phyloP scores from a whole-genome alignment of 2,888 invertebrate species.

The Drosophila tanythrix region DNA sequence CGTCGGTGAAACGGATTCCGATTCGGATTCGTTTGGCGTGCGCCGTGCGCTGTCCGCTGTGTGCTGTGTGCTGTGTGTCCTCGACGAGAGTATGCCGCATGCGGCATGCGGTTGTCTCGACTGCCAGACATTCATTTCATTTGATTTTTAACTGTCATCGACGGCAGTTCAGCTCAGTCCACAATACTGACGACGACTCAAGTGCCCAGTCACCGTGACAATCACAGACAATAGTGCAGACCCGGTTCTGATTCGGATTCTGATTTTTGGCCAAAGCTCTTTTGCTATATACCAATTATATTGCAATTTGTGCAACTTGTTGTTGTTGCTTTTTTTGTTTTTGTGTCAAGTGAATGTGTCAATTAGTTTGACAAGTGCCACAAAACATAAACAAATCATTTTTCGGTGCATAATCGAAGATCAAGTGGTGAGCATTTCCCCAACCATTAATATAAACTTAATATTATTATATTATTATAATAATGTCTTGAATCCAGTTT shows the following conservation, averaged over 20 bases:
- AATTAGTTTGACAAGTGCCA: constrained; percentile 4
- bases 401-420: constrained; percentile 8
- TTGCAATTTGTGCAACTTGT: background rate
- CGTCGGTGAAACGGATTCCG: constrained; percentile 31
- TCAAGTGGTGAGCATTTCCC: constrained; percentile 14
- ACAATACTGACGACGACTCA: constrained; percentile 9
- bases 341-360: constrained; percentile 29
- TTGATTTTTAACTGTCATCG: constrained; percentile 85
- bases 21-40: constrained; percentile 29
- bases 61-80: constrained; percentile 4
- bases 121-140: constrained; percentile 80
- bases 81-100: constrained; percentile 36
- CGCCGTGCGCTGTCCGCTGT: constrained; percentile 35
- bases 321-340: background rate
- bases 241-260: constrained; percentile 3
- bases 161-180: constrained; percentile 69
- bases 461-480: background rate
- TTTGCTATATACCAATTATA: background rate
- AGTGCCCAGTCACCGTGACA: constrained; percentile 3
- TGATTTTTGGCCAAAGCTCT: background rate
- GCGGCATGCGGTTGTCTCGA: constrained; percentile 29
- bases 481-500: background rate
- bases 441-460: background rate
- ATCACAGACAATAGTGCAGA: constrained; percentile 6
- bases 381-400: background rate